These are phyloP conservation scores for Hirtodrosophila trivittata DNA, from an alignment of 2,888 invertebrate genomes.

Conservation along the genomic window DNA sequence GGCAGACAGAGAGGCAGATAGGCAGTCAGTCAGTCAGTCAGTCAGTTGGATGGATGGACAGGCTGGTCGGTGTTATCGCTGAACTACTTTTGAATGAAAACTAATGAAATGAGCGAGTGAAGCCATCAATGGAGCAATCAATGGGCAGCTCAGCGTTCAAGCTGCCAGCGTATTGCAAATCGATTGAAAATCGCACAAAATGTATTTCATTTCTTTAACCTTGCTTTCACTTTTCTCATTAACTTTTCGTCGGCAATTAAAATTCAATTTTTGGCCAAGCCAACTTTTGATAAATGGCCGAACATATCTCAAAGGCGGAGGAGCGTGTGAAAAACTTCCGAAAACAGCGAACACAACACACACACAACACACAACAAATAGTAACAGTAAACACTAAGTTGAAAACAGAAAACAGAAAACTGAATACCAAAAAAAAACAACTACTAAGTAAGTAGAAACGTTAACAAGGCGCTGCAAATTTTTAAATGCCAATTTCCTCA, in stretches of 20 bases:
- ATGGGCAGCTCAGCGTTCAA: constrained; percentile 50
- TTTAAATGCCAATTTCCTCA: constrained; percentile 79
- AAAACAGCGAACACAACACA: constrained; percentile 1
- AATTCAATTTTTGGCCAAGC: constrained; percentile 72
- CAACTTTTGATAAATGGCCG: constrained; percentile 64
- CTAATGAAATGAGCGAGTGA: constrained; percentile 60
- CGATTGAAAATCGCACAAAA: constrained; percentile 60
- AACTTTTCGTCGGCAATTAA: constrained; percentile 78
- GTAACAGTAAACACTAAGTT: not conserved
- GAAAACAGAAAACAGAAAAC: not conserved
- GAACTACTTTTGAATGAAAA: constrained; percentile 75
- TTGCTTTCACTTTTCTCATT: constrained; percentile 80
- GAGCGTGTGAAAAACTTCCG: constrained; percentile 70
- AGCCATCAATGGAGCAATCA: constrained; percentile 59
- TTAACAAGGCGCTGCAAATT: constrained; percentile 74
- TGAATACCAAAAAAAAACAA: not conserved
- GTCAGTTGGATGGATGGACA: constrained; percentile 31
- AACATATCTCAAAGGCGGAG: constrained; percentile 60
- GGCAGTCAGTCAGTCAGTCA: constrained; percentile 16
- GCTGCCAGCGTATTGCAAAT: constrained; percentile 52
- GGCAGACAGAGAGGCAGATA: constrained; percentile 1
- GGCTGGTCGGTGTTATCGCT: constrained; percentile 57
- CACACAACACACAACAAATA: too few relatives aligned
- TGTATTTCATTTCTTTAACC: constrained; percentile 76
- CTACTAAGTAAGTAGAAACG: constrained; percentile 35